These are phyloP conservation scores for Heterotis niloticus DNA, from an alignment of 2,113 vertebrate species.

Conservation along the genomic window DNA sequence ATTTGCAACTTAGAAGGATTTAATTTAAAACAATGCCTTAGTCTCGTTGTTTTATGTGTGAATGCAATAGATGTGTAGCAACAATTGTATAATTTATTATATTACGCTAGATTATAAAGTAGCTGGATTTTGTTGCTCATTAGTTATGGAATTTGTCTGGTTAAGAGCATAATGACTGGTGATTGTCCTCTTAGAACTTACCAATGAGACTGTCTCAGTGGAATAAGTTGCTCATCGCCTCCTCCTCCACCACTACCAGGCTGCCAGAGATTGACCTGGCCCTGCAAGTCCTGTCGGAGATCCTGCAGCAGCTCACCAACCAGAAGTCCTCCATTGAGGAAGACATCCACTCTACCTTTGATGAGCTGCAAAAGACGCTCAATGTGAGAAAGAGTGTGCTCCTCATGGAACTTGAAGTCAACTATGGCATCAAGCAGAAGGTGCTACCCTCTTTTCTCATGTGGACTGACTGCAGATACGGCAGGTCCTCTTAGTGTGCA, in stretches of 20 bases:
- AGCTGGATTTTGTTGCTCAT: too few relatives aligned
- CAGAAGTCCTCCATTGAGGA: conserved; percentile 90
- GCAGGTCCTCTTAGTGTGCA: not conserved
- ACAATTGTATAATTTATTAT: too few relatives aligned
- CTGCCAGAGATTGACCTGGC: conserved; percentile 94
- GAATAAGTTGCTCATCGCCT: not conserved
- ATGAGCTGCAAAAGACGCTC: conserved; percentile 91
- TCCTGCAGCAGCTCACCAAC: conserved; percentile 87
- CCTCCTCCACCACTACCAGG: conserved; percentile 51
- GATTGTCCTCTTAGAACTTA: too few relatives aligned
- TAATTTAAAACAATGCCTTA: too few relatives aligned
- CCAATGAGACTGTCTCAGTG: too few relatives aligned
- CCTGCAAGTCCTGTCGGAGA: conserved; percentile 87
- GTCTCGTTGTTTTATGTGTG: too few relatives aligned
- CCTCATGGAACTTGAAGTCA: conserved; percentile 97
- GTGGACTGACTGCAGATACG: not conserved
- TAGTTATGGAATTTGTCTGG: too few relatives aligned
- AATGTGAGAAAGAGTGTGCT: conserved; percentile 93
- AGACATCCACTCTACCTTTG: conserved; percentile 87
- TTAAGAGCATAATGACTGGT: too few relatives aligned
- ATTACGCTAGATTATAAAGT: too few relatives aligned
- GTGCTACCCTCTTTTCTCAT: conserved; percentile 55
- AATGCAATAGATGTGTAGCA: too few relatives aligned
- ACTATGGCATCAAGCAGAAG: conserved; percentile 96
- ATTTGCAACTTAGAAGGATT: too few relatives aligned